Percentiles rank a stretch among this genome's conserved stretches.
Conservation (phyloP, 1,140 invertebrate genomes). For the Eubasilissa regina region DNA sequence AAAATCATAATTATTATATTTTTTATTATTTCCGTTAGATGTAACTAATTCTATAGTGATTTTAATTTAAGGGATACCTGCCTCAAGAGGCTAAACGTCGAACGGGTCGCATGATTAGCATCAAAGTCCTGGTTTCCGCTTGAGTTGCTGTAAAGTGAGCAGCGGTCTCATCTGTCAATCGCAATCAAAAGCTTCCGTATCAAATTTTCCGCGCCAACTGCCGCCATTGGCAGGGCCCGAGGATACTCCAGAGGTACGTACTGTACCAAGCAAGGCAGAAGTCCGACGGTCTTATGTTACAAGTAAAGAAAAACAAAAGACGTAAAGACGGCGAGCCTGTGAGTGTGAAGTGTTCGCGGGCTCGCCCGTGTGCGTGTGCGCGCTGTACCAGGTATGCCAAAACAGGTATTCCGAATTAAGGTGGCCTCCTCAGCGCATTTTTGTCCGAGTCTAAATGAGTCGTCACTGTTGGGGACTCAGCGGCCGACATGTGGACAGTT, state of each 20-base stretch:
- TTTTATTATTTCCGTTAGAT: too few relatives aligned
- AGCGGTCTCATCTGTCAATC: conserved; percentile 52
- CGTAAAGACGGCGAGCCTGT: background rate
- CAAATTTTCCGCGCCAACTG: conserved; percentile 53
- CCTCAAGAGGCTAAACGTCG: conserved; percentile 2
- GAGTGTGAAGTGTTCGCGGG: conserved; percentile 26
- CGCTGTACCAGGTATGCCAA: conserved; percentile 54
- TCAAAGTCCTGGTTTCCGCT: conserved; percentile 32
- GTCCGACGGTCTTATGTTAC: conserved; percentile 55
- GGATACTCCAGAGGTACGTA: conserved; percentile 28
- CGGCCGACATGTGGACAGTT: background rate
- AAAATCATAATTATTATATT: too few relatives aligned
- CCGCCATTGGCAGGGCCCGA: conserved; percentile 13
- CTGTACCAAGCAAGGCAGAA: conserved; percentile 46
- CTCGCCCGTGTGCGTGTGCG: conserved; percentile 28
- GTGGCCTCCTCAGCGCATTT: conserved; percentile 41
- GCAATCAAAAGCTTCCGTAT: conserved; percentile 51
- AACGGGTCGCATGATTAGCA: conserved; percentile 23
- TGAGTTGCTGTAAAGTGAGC: conserved; percentile 46
- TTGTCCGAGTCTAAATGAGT: conserved; percentile 53
- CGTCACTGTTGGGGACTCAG: conserved; percentile 47
- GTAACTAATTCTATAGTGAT: conserved; percentile 8
- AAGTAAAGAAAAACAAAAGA: conserved; percentile 37
- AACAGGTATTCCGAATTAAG: conserved; percentile 59
- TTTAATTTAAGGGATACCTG: background rate